Percentiles rank a stretch among this genome's conserved stretches.
These are phyloP conservation scores for Fukomys damarensis DNA, from an alignment of 2,113 vertebrate genomes.

Conservation along the genomic window DNA sequence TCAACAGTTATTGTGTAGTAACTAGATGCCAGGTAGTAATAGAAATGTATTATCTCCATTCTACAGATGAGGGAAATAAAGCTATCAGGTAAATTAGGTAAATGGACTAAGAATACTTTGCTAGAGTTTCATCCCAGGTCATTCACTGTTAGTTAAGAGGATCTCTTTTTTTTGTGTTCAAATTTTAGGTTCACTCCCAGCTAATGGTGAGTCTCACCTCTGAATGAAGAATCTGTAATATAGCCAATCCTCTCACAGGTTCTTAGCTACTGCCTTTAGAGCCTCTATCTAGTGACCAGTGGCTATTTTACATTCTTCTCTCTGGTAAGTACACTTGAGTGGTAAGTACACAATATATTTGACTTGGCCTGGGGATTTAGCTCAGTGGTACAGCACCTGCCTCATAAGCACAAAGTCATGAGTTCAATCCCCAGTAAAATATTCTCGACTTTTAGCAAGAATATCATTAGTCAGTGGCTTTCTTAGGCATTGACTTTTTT, in stretches of 20 bases:
- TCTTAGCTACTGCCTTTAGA: conserved; percentile 41
- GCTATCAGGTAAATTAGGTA: conserved; percentile 1
- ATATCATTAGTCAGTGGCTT: background rate
- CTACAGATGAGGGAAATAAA: conserved; percentile 32
- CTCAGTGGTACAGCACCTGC: too few species aligned
- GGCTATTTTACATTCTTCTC: background rate
- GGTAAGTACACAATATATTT: too few species aligned
- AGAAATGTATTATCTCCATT: background rate
- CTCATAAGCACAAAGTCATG: too few species aligned
- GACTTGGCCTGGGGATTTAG: background rate
- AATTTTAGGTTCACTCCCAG: background rate
- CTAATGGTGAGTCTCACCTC: background rate
- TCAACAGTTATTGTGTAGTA: conserved; percentile 1
- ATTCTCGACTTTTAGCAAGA: conserved; percentile 35
- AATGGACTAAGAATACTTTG: background rate
- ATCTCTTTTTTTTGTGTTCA: background rate
- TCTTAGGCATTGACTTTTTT: background rate
- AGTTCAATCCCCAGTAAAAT: background rate
- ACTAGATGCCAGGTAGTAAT: conserved; percentile 18
- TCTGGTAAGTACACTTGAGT: conserved; percentile 32
- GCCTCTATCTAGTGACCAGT: conserved; percentile 3
- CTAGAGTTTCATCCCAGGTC: conserved; percentile 25
- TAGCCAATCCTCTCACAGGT: background rate
- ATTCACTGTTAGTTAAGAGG: conserved; percentile 29
- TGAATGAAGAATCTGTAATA: conserved; percentile 23